Evolutionary conservation across 2,888 invertebrate genomes (phyloP), one percentile per base, ranked within the genome.

Genomic region (Ormyrus thymus): DNA sequence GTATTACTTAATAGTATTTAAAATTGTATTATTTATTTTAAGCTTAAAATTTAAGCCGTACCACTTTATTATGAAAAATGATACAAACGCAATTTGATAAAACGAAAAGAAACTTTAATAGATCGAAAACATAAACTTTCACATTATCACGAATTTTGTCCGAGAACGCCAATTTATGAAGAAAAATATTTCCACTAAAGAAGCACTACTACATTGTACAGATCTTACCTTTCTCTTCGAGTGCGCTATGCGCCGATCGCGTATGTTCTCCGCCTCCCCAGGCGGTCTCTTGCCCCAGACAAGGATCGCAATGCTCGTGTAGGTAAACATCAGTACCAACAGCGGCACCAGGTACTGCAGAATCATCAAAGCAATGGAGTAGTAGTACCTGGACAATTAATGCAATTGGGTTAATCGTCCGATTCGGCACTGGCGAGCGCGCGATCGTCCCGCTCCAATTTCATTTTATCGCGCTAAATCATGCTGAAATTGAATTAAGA

Each of bases 201-300:
- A 29, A 29, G 29, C 29, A 3, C 29, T 3, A 3, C 1, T 29
- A 29, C 3, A 29, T 29, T 45, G 11, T n/a, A n/a, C 10, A 46
- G 13, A n/a, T 46, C 89, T 90, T 91, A 97, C 97, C 94, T 97
- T 97, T 90, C 95, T 92, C 89, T 97, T 97, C 2, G 97, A 96
- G 82, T 94, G 93, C 9, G 96, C 96, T 91, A 97, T 94, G 65
- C 96, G 92, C 83, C 94, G 94, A 91, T 97, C 97, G 62, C 97
- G 91, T 7, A 92, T 93, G 80, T 95, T 94, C 87, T 97, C 95
- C 0, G 97, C 97, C 89, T 97, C 97, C 0, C 97, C 97, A 0
- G 97, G 97, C 7, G 96, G 95, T 55, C 94, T 92, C 82, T 96
- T 95, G 43, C 96, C 96, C 96, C 97, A 97, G 62, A 97, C 96